phyloP scores from a whole-genome alignment of 2,113 vertebrate genomes.

The Solea senegalensis region DNA sequence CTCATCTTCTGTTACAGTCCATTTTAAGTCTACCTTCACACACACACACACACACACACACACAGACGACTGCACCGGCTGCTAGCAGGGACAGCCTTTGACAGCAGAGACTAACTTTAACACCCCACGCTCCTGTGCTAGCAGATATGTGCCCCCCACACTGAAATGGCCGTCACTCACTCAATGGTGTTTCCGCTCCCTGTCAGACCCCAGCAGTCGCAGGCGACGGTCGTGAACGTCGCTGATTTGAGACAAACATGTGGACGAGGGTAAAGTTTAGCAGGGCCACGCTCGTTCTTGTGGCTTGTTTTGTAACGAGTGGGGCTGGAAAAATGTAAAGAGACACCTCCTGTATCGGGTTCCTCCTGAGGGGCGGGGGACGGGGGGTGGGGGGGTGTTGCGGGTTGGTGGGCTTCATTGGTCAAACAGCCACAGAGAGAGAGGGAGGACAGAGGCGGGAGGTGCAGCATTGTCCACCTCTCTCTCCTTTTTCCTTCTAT shows the following conservation, averaged over 20 bases:
- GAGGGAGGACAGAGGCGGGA: constrained; percentile 8
- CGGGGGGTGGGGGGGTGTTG: constrained; percentile 23
- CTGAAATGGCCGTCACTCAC: constrained; percentile 59
- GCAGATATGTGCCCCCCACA: constrained; percentile 7
- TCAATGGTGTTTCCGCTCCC: constrained; percentile 49
- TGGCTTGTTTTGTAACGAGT: constrained; percentile 53
- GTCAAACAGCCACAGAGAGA: constrained; percentile 39
- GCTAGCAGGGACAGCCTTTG: constrained; percentile 28
- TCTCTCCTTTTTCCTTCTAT: constrained; percentile 32
- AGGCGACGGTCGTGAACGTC: constrained; percentile 33
- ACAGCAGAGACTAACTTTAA: constrained; percentile 68
- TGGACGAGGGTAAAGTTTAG: constrained; percentile 26
- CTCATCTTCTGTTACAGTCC: constrained; percentile 56
- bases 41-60: constrained; percentile 5
- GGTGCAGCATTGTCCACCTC: constrained; percentile 37
- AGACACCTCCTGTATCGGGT: constrained; percentile 74
- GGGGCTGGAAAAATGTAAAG: constrained; percentile 66
- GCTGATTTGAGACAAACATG: constrained; percentile 33
- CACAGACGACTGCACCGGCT: constrained; percentile 31
- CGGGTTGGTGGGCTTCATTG: constrained; percentile 60
- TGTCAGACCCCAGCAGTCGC: constrained; percentile 25
- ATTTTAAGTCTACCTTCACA: constrained; percentile 60
- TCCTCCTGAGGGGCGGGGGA: constrained; percentile 59
- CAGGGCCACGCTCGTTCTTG: constrained; percentile 32
- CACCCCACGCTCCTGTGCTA: constrained; percentile 22